These are phyloP conservation scores for Pygocentrus nattereri DNA, from an alignment of 2,797 vertebrate genomes.

Conservation along the genomic window DNA sequence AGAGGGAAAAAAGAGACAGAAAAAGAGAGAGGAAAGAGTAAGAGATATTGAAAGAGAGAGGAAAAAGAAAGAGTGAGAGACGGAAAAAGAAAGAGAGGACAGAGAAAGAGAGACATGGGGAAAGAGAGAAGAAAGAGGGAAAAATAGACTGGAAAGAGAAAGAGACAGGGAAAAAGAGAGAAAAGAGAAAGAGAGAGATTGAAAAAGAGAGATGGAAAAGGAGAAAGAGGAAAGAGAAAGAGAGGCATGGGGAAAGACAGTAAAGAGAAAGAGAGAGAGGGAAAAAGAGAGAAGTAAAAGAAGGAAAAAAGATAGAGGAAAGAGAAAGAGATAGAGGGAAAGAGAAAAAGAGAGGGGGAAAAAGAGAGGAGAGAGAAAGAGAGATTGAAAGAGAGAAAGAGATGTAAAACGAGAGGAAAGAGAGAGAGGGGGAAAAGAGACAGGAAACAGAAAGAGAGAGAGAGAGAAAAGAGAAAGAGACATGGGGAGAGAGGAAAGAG, in stretches of 20 bases:
- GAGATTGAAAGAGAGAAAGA: not conserved
- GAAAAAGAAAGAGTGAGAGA: not conserved
- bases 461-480: too few species aligned
- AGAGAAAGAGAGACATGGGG: not conserved
- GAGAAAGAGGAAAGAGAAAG: not conserved
- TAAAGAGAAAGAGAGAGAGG: not conserved
- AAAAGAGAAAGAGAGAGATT: not conserved
- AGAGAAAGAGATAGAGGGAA: not conserved
- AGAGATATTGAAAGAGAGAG: not conserved
- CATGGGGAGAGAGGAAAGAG: not conserved
- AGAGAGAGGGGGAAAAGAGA: not conserved
- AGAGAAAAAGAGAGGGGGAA: not conserved
- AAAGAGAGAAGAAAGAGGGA: not conserved
- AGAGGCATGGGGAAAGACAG: not conserved
- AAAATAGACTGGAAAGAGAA: too few species aligned
- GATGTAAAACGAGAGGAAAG: too few species aligned
- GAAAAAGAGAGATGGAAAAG: constrained; percentile 11
- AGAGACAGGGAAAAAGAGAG: not conserved
- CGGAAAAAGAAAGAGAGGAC: not conserved
- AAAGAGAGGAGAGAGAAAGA: not conserved
- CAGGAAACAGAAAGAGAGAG: not conserved
- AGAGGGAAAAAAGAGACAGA: too few species aligned
- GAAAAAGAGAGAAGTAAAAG: not conserved
- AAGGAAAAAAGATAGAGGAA: not conserved
- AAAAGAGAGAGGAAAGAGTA: not conserved